These are phyloP conservation scores for Macroglossus sobrinus DNA, from an alignment of 2,113 vertebrate species.

Conservation along the genomic window DNA sequence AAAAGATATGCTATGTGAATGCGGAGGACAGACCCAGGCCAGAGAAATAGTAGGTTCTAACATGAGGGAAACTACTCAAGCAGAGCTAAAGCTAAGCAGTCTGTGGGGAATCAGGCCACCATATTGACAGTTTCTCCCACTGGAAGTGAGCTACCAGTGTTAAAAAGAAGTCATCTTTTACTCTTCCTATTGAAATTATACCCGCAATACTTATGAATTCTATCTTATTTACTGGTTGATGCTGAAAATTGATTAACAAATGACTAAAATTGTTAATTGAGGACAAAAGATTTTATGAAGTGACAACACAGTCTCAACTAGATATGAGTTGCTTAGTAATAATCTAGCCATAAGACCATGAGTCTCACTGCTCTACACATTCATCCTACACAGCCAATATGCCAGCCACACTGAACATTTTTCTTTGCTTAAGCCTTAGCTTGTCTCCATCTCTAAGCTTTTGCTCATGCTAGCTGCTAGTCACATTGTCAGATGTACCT, in stretches of 20 bases:
- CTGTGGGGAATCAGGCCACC: background rate
- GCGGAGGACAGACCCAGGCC: background rate
- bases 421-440: background rate
- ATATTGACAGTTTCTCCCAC: background rate
- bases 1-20: background rate
- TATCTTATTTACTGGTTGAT: background rate
- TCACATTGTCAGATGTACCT: background rate
- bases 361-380: background rate
- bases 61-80: background rate
- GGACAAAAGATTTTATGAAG: background rate
- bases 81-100: background rate
- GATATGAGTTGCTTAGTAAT: background rate
- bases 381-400: background rate
- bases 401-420: background rate
- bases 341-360: background rate
- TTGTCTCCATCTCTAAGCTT: background rate
- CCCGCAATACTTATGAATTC: background rate
- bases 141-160: background rate
- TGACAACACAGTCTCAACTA: background rate
- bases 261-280: background rate
- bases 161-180: background rate
- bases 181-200: background rate
- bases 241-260: background rate
- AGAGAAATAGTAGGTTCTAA: background rate
- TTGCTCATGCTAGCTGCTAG: background rate